phyloP scores from a whole-genome alignment of 2,888 invertebrate genomes.

The Aphelenchoides bicaudatus region DNA sequence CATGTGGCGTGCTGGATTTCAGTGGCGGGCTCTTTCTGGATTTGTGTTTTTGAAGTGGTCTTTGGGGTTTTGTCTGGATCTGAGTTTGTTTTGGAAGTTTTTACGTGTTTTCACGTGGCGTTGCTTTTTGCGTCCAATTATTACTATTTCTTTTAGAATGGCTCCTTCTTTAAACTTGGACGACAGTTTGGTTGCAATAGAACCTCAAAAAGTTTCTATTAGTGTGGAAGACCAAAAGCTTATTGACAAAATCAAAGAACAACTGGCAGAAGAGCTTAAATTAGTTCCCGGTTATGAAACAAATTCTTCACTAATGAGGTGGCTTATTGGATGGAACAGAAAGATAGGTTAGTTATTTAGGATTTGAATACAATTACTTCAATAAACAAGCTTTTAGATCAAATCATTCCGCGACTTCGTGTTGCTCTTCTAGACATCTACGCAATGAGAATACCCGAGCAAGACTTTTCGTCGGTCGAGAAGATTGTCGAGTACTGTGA shows the following conservation, averaged over 20 bases:
- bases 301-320: constrained; percentile 46
- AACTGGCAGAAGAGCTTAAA: constrained; percentile 36
- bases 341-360: constrained; percentile 38
- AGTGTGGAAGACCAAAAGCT: constrained; percentile 28
- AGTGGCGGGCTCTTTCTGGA: no score
- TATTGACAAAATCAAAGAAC: constrained; percentile 23
- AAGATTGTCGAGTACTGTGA: constrained; percentile 33
- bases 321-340: constrained; percentile 56
- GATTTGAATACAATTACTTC: not conserved
- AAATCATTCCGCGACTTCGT: constrained; percentile 46
- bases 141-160: no score
- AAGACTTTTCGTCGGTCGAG: constrained; percentile 43
- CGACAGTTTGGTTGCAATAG: no score
- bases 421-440: constrained; percentile 46
- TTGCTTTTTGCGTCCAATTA: no score
- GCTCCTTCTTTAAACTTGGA: not conserved
- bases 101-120: no score
- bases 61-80: no score
- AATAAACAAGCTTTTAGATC: not conserved
- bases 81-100: no score
- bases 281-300: constrained; percentile 49
- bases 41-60: no score
- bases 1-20: no score
- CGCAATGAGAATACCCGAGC: constrained; percentile 44
- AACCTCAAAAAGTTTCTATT: no score